phyloP scores from a whole-genome alignment of 2,888 invertebrate genomes.

The Sphaerophoria rueppellii region DNA sequence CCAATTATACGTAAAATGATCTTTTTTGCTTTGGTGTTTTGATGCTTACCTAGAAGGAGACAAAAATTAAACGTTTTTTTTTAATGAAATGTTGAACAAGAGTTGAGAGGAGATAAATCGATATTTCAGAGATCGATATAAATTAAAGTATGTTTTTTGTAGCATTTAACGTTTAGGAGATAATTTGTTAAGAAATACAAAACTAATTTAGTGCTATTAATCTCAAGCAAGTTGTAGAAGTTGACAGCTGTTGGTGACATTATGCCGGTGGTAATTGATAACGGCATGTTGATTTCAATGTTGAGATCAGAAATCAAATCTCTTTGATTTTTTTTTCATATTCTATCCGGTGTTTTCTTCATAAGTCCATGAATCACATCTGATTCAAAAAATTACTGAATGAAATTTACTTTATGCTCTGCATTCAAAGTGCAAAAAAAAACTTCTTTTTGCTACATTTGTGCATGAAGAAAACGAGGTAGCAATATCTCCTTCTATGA shows the following conservation, averaged over 20 bases:
- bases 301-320: neutral
- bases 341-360: neutral
- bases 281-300: neutral
- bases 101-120: conserved; percentile 45
- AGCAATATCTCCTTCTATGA: too few relatives aligned
- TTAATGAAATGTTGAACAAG: conserved; percentile 27
- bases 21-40: conserved; percentile 2
- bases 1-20: conserved; percentile 67
- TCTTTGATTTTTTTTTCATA: neutral
- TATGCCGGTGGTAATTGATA: conserved; percentile 34
- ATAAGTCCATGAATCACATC: too few relatives aligned
- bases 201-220: conserved; percentile 53
- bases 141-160: conserved; percentile 47
- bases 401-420: too few relatives aligned
- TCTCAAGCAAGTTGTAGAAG: conserved; percentile 50
- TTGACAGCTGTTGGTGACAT: conserved; percentile 45
- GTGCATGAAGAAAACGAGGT: too few relatives aligned
- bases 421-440: too few relatives aligned
- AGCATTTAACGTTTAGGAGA: conserved; percentile 28
- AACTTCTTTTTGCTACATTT: too few relatives aligned
- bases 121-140: conserved; percentile 35
- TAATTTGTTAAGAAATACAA: conserved; percentile 57
- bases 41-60: conserved; percentile 60
- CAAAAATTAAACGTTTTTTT: conserved; percentile 25
- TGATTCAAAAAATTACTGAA: too few relatives aligned